Base-by-base conservation (phyloP, 1,140 invertebrate genomes). In the Cephus cinctus region DNA sequence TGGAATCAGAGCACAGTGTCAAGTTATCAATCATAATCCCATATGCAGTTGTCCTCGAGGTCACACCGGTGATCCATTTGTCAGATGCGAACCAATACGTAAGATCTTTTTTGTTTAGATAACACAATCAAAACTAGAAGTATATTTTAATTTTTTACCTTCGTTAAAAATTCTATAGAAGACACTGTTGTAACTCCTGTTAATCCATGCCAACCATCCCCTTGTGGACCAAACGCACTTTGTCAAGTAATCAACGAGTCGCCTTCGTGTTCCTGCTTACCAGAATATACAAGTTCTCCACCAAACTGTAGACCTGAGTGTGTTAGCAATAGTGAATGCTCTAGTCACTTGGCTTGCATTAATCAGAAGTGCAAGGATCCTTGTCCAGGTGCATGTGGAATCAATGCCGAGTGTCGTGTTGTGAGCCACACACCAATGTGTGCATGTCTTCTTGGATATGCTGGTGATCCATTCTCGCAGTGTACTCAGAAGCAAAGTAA, bases 71-170 rank as follows among this genome's bases (percentile, higher is more conserved):
- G 65, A 71, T 52, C 69, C 69, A 30, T 71, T 71, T 43, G 48
- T 63, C 45, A 52, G 62, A 47, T 69, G 67, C 34, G 58, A 58
- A 39, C 50, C 61, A 2, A 51, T 63, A 27, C 55, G 58, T 58
- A 46, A 42, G 59, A 48, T 27, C 70, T 35, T 61, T 8, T 22
- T 76, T 60, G 65, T 71, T 34, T 56, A 60, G 39, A 63, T 73
- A 43, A 73, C 77, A 55, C 78, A 55, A 65, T 65, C 5, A 15
- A 40, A 35, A 57, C 52, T 59, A 51, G 40, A 69, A 48, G 75
- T 73, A 50, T 80, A 83, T 1, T 79, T 78, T 67, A 85, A 86
- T 6, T 88, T 90, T 73, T 92, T 89, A 67, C 66, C 74, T 21
- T 76, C 55, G n/a, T n/a, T n/a, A n/a, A n/a, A n/a, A n/a, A n/a